Evolutionary conservation across 2,113 vertebrate genomes (phyloP).

Genomic region (Colaptes auratus): DNA sequence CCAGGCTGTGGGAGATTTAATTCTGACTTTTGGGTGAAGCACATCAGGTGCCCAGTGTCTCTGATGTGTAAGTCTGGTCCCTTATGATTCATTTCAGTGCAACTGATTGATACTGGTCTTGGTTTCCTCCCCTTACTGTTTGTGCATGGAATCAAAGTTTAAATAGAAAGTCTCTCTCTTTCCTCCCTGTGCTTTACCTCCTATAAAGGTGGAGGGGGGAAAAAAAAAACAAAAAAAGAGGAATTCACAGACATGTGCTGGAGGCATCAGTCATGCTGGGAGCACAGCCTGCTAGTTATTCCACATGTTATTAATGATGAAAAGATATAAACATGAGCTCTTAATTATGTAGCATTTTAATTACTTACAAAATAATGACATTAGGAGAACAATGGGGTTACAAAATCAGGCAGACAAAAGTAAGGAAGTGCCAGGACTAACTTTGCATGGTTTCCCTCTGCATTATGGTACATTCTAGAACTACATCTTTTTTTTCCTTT

Average conservation of each 20-base stretch:
- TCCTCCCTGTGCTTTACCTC: not conserved
- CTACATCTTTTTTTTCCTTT: slow-evolving; percentile 46
- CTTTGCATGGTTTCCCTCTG: not conserved
- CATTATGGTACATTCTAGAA: slow-evolving; percentile 34
- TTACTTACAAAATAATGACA: slow-evolving; percentile 46
- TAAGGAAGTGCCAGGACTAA: not conserved
- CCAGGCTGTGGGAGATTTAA: not conserved
- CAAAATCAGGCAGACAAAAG: not conserved
- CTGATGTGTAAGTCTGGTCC: not conserved
- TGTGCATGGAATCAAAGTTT: not conserved
- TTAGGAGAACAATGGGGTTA: slow-evolving; percentile 29
- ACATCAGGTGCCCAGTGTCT: not conserved
- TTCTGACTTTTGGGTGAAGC: not conserved
- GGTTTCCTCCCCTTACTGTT: not conserved
- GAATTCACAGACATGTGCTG: slow-evolving; percentile 1
- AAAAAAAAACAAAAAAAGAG: not conserved
- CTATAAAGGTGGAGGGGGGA: not conserved
- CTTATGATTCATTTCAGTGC: not conserved
- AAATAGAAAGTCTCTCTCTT: not conserved
- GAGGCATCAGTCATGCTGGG: not conserved
- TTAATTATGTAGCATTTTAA: slow-evolving; percentile 27
- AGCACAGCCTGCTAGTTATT: slow-evolving; percentile 4
- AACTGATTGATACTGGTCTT: not conserved
- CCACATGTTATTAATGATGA: slow-evolving; percentile 9
- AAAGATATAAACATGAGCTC: slow-evolving; percentile 40